phyloP scores from a whole-genome alignment of 2,797 vertebrate genomes.

The Oceanodroma leucorhoa region DNA sequence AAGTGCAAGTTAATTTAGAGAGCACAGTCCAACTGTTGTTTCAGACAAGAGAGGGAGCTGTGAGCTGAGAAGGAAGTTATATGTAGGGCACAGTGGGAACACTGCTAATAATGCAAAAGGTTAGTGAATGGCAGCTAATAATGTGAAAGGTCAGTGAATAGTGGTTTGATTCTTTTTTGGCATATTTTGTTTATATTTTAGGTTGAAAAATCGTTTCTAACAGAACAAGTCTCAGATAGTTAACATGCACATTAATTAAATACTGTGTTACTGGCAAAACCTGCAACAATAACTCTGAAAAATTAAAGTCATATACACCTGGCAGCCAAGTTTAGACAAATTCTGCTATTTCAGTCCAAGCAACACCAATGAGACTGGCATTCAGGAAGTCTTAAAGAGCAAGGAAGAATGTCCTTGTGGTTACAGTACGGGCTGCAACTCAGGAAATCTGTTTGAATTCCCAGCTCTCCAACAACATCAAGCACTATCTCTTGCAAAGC shows the following conservation, averaged over 20 bases:
- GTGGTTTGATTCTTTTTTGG: constrained; percentile 3
- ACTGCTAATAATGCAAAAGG: constrained; percentile 58
- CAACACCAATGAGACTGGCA: background rate
- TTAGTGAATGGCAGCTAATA: constrained; percentile 43
- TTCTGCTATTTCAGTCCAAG: background rate
- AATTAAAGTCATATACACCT: background rate
- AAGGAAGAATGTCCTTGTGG: background rate
- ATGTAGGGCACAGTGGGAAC: constrained; percentile 47
- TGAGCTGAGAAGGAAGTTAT: constrained; percentile 37
- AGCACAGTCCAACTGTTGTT: constrained; percentile 53
- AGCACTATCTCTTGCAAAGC: background rate
- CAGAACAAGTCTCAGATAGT: background rate
- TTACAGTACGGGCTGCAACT: background rate
- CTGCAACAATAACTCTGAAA: background rate
- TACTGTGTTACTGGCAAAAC: background rate
- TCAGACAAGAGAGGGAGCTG: constrained; percentile 53
- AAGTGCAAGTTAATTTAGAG: constrained; percentile 68
- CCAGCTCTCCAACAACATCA: background rate
- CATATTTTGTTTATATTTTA: constrained; percentile 28
- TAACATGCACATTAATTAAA: constrained; percentile 1
- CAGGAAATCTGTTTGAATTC: constrained; percentile 10
- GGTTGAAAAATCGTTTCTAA: background rate
- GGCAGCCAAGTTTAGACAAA: background rate
- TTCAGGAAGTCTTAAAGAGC: background rate
- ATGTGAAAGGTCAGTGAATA: constrained; percentile 38